phyloP scores from a whole-genome alignment of 2,888 invertebrate species.

The Lamellibrachia satsuma region DNA sequence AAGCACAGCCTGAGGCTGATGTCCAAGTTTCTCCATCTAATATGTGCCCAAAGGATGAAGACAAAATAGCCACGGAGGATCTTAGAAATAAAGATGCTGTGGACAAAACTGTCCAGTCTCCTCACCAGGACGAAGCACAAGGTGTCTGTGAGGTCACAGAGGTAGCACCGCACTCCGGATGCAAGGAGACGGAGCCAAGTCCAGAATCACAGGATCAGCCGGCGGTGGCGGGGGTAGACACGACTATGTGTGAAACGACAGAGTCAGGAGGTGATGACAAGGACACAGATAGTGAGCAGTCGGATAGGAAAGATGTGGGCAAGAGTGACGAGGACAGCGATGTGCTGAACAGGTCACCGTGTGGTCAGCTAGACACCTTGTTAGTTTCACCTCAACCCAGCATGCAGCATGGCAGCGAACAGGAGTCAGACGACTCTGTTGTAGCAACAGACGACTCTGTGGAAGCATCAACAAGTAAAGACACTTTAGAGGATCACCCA shows the following conservation, averaged over 20 bases:
- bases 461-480: not conserved
- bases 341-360: not conserved
- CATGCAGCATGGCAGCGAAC: not conserved
- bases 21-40: not conserved
- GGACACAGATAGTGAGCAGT: not conserved
- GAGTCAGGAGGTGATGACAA: not conserved
- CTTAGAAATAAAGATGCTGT: not conserved
- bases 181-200: not conserved
- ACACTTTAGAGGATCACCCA: not conserved
- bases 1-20: not conserved
- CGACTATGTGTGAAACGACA: not conserved
- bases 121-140: not conserved
- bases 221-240: too few relatives aligned
- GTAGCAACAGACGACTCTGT: not conserved
- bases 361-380: not conserved
- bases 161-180: not conserved
- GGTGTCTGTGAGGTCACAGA: not conserved
- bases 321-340: not conserved
- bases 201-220: not conserved
- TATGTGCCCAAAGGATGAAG: not conserved
- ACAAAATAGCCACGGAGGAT: not conserved
- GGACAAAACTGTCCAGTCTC: not conserved
- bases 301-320: not conserved
- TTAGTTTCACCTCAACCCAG: not conserved
- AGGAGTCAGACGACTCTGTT: not conserved